Base-by-base conservation (phyloP, 2,888 invertebrate genomes). In the Aromia moschata region DNA sequence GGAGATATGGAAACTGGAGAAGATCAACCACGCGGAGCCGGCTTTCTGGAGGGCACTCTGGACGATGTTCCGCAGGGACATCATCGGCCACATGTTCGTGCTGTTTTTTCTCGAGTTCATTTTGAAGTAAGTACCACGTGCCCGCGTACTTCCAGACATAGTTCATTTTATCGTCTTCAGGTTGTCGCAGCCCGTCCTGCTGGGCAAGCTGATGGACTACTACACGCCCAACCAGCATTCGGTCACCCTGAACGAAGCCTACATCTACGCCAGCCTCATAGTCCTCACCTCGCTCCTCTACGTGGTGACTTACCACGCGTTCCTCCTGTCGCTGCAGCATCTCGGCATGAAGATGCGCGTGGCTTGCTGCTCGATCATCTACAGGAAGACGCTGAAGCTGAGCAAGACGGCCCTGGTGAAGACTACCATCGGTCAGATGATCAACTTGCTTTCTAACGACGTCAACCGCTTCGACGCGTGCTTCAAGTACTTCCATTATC, bases 401-500 rank as follows among this genome's bases (percentile, higher is more conserved):
- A 93, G 92, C 57, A 91, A 91, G 78, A 89, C 89, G 3, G 93
- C 96, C 0, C 82, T 95, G 45, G 91, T 91, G 3, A 89, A 94
- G 77, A 95, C 96, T 0, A 91, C 83, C 79, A 92, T 87, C 70
- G 96, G 82, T 78, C 78, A 80, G 68, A 75, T 80, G 70, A 76
- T 80, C 46, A 80, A 81, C 65, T 67, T 80, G 41, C 64, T 96
- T 60, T 93, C 94, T 0, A 95, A 94, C 55, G 96, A 96, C 80
- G 93, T 94, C 0, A 91, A 89, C 67, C 82, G 94, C 57, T 93
- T 95, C 79, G 95, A 96, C 79, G 85, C 90, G 81, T 89, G 89
- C 5, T 85, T 89, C 18, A 82, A 92, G 49, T 92, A 93, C 76
- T 77, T 93, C 11, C 91, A 93, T 77, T 94, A 91, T 74, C 79